A percentile compares a stretch with the other conserved stretches of the same genome.
Evolutionary conservation across 2,797 vertebrate genomes (phyloP).

Genomic region (Pantherophis alleghaniensis): DNA sequence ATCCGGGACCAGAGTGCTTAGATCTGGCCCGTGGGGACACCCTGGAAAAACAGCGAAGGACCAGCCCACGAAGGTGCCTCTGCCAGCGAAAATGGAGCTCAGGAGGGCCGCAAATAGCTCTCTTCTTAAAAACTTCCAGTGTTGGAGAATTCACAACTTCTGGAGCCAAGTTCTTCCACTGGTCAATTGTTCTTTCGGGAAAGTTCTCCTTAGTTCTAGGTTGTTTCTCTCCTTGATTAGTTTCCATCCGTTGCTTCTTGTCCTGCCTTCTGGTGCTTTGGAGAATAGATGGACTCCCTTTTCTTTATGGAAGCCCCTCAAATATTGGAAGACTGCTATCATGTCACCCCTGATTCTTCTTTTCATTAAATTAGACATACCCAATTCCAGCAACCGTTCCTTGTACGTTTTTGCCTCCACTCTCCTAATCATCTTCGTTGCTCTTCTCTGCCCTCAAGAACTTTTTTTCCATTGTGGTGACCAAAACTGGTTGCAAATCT

Average conservation of each 20-base stretch:
- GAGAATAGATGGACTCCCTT: not conserved
- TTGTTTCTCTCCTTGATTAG: not conserved
- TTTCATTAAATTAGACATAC: not conserved
- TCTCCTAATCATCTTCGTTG: not conserved
- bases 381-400: not conserved
- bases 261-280: not conserved
- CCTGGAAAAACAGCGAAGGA: too few relatives aligned
- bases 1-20: too few relatives aligned
- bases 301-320: not conserved
- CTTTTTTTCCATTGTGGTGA: not conserved
- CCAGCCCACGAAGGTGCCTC: too few relatives aligned
- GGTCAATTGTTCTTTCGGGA: too few relatives aligned
- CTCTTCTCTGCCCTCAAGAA: not conserved
- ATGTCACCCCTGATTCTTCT: not conserved
- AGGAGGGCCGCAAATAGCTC: too few relatives aligned
- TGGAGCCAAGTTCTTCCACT: too few relatives aligned
- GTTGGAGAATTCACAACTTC: not conserved
- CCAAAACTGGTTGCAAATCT: not conserved
- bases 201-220: not conserved
- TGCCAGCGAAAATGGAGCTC: too few relatives aligned
- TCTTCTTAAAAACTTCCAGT: not conserved
- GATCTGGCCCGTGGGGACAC: too few relatives aligned
- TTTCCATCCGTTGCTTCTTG: not conserved
- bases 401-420: not conserved
- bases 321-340: not conserved